Percentiles rank a stretch among this genome's conserved stretches.
Conservation (phyloP, 2,113 vertebrate species). For the Rynchops niger region DNA sequence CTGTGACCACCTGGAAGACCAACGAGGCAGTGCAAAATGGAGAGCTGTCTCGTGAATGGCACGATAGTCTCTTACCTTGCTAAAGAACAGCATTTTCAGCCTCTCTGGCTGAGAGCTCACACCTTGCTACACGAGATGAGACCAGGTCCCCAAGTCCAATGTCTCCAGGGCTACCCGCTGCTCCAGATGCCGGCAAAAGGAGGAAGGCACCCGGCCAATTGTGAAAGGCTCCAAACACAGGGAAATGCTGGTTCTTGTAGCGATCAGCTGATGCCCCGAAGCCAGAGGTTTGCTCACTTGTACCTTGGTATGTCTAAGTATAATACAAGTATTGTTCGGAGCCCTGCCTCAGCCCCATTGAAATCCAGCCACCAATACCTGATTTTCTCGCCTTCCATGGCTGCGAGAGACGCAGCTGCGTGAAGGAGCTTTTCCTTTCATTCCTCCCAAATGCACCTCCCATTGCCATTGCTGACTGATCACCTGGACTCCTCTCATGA, state of each 20-base stretch:
- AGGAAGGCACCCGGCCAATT: background rate
- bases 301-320: constrained; percentile 24
- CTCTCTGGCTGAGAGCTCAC: background rate
- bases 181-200: background rate
- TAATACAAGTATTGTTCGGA: constrained; percentile 44
- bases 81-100: background rate
- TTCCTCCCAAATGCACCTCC: background rate
- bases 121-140: background rate
- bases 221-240: background rate
- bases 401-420: background rate
- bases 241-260: constrained; percentile 41
- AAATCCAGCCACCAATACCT: constrained; percentile 43
- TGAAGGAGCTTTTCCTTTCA: constrained; percentile 1
- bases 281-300: constrained; percentile 40
- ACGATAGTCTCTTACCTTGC: background rate
- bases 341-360: background rate
- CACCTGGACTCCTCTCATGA: background rate
- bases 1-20: background rate
- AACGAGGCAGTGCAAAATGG: background rate
- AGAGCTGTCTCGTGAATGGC: background rate
- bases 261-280: constrained; percentile 58
- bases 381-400: constrained; percentile 19
- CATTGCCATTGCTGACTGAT: background rate
- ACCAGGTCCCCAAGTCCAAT: background rate
- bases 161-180: background rate